Base-by-base conservation (phyloP, 1,140 invertebrate species). In the Bombus confusus region DNA sequence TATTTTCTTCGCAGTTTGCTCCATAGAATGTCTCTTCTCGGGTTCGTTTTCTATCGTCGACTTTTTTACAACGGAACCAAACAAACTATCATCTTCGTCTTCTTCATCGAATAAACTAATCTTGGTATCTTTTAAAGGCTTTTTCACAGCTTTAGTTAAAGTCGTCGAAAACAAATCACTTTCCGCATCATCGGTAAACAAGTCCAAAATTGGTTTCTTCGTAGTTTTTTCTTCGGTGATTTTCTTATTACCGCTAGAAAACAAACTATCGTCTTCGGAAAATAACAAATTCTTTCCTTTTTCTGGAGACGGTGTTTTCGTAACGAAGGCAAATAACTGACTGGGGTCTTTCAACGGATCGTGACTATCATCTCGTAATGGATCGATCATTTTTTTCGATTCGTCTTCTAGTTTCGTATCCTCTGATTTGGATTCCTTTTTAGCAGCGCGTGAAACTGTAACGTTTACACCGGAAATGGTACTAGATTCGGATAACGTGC, bases 241-340 rank as follows among this genome's bases (percentile, higher is more conserved):
- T 62, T 92, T 91, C n/a, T 87, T 92, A 0, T 68, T 34, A 1
- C 86, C 84, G 18, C 86, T 91, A 1, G 91, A 91, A 59, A 95
- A 94, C 0, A 95, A 82, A 78, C 94, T 95, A 52, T 95, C 93
- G 41, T 95, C 94, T 34, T 95, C 93, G 31, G 82, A 76, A 37
- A 93, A 91, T 31, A 92, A 66, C 28, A 93, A 37, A 82, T 83
- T 91, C 41, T 94, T 94, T 3, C 90, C 88, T 79, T 93, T 94
- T 15, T 95, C 94, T 1, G 94, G 95, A 12, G 95, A 95, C 15
- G 94, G 94, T 10, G 94, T 95, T 88, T 94, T 93, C 0, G 95
- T 95, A 8, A 95, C 95, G 31, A 95, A 95, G 28, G 94, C 94
- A 73, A 95, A 95, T 22, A 95, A 80, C 68, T 94, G 93, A 80